These are phyloP conservation scores for Sebastes jordani DNA, from an alignment of 2,797 vertebrate species.

Conservation along the genomic window DNA sequence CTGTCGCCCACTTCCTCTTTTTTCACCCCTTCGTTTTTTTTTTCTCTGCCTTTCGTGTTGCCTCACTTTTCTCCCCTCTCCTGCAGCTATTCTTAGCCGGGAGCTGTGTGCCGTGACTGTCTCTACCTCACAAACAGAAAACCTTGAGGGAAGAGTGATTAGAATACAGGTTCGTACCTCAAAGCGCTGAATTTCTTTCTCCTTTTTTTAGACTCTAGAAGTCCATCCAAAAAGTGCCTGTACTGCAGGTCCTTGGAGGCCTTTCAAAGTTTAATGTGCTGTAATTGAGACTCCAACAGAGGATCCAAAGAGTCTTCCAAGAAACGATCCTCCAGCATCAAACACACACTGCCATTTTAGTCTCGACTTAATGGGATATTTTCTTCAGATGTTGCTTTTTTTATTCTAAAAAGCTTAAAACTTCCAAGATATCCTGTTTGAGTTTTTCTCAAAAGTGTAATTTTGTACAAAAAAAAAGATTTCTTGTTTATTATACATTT, in stretches of 20 bases:
- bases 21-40: not conserved
- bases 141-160: conserved; percentile 55
- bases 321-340: conserved; percentile 41
- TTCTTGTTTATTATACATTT: not conserved
- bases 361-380: conserved; percentile 9
- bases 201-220: conserved; percentile 37
- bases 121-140: conserved; percentile 70
- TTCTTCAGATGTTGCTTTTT: conserved; percentile 9
- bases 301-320: conserved; percentile 47
- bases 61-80: conserved; percentile 55
- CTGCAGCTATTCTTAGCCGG: conserved; percentile 74
- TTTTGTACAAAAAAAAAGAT: not conserved
- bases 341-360: not conserved
- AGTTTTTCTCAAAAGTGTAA: not conserved
- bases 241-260: conserved; percentile 50
- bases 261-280: conserved; percentile 64
- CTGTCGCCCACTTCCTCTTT: conserved; percentile 37
- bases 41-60: conserved; percentile 38
- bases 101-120: conserved; percentile 72
- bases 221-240: conserved; percentile 61
- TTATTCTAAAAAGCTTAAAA: not conserved
- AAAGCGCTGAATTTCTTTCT: conserved; percentile 51
- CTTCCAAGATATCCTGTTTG: not conserved
- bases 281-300: conserved; percentile 50
- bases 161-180: conserved; percentile 63